Evolutionary conservation across 2,113 vertebrate genomes (phyloP).

Genomic region (Acanthochromis polyacanthus): DNA sequence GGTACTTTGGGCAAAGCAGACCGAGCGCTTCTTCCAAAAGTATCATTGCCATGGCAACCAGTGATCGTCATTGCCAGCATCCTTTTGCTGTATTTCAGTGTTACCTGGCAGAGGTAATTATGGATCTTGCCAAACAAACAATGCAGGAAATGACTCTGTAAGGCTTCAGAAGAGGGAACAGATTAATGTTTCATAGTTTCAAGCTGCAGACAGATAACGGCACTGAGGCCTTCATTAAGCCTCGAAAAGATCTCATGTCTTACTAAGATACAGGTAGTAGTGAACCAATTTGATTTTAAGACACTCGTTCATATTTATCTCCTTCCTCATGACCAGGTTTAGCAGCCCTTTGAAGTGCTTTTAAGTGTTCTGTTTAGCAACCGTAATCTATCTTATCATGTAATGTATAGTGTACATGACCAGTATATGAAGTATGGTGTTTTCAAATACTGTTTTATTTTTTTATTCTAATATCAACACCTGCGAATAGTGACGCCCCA

Average conservation of each 20-base stretch:
- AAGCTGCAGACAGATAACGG: constrained; percentile 1
- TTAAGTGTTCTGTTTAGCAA: constrained; percentile 51
- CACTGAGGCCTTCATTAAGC: not conserved
- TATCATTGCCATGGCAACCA: constrained; percentile 42
- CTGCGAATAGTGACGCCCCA: constrained; percentile 36
- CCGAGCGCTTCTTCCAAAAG: constrained; percentile 16
- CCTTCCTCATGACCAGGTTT: constrained; percentile 3
- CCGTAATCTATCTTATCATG: constrained; percentile 52
- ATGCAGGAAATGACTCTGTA: not conserved
- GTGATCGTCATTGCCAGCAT: not conserved
- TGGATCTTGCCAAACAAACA: not conserved
- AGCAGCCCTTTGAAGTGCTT: constrained; percentile 32
- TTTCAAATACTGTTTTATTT: constrained; percentile 62
- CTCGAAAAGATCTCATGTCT: not conserved
- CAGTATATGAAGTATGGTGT: constrained; percentile 56
- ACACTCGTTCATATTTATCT: constrained; percentile 39
- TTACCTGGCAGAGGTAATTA: constrained; percentile 43
- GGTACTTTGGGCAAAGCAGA: constrained; percentile 3
- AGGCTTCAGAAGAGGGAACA: not conserved
- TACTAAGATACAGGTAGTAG: not conserved
- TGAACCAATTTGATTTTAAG: constrained; percentile 1
- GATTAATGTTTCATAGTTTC: constrained; percentile 19
- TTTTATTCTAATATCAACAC: constrained; percentile 53
- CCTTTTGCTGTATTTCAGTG: constrained; percentile 33
- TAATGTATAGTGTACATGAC: constrained; percentile 58